Conservation (phyloP, 2,888 invertebrate species). For the Syritta pipiens region DNA sequence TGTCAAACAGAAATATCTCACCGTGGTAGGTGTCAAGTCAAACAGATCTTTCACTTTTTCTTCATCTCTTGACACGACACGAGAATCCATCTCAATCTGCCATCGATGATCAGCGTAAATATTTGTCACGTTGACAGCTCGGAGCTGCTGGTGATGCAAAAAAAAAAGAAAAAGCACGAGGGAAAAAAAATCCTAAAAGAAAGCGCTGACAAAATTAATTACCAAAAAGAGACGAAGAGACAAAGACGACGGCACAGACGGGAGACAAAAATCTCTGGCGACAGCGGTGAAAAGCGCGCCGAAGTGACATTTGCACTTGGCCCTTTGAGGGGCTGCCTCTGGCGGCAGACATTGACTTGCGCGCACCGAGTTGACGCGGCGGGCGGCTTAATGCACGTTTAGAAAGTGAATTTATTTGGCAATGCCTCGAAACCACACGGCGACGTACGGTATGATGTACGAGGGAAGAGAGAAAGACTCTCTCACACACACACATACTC, state of each 20-base stretch:
- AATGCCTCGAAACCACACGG: slow-evolving; percentile 28
- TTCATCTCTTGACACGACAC: background rate
- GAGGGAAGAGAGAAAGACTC: too few relatives aligned
- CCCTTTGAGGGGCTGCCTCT: slow-evolving; percentile 15
- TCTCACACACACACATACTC: too few relatives aligned
- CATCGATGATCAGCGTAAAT: slow-evolving; percentile 47
- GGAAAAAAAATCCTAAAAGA: slow-evolving; percentile 65
- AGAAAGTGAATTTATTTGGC: slow-evolving; percentile 56
- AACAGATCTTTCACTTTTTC: slow-evolving; percentile 47
- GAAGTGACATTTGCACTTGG: slow-evolving; percentile 62
- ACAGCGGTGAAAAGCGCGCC: slow-evolving; percentile 46
- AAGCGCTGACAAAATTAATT: slow-evolving; percentile 64
- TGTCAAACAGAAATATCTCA: background rate
- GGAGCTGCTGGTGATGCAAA: background rate
- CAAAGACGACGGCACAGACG: slow-evolving; percentile 2
- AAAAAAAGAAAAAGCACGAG: slow-evolving; percentile 5
- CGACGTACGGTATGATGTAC: slow-evolving; percentile 41
- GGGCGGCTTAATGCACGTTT: slow-evolving; percentile 50
- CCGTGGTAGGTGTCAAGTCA: slow-evolving; percentile 53
- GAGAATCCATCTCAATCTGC: slow-evolving; percentile 46
- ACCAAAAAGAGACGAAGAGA: slow-evolving; percentile 24
- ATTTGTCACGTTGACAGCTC: slow-evolving; percentile 57
- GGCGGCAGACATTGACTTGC: background rate
- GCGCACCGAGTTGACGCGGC: too few relatives aligned
- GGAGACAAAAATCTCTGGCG: slow-evolving; percentile 31